phyloP scores from a whole-genome alignment of 37 sponge, comb jelly and placozoan species.

The Crambe crambe region DNA sequence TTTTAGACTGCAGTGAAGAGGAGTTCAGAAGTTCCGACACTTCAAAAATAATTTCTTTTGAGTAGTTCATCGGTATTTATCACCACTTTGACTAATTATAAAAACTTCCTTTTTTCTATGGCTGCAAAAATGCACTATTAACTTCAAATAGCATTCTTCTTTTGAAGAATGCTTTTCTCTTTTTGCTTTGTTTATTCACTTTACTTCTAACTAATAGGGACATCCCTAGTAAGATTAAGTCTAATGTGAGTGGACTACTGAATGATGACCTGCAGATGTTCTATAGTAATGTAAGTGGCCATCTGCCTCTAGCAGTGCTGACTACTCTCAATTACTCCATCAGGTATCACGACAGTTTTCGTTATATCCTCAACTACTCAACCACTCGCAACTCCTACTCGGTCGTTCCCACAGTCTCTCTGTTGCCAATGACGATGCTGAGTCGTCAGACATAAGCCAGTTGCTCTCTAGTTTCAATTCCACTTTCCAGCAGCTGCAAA shows the following conservation, averaged over 20 bases:
- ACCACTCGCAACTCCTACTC: not conserved
- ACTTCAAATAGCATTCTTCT: too few relatives aligned
- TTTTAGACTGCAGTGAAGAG: too few relatives aligned
- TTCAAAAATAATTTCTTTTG: too few relatives aligned
- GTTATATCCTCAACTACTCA: not conserved
- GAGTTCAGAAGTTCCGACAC: too few relatives aligned
- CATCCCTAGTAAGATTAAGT: not conserved
- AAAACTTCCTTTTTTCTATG: too few relatives aligned
- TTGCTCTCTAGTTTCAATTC: not conserved
- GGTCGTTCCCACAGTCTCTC: not conserved
- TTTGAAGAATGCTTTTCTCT: too few relatives aligned
- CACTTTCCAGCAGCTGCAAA: not conserved
- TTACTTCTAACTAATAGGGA: not conserved
- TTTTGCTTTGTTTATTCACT: too few relatives aligned
- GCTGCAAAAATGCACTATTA: too few relatives aligned
- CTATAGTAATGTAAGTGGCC: slow-evolving; percentile 2
- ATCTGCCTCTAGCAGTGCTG: too few relatives aligned
- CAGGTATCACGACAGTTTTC: not conserved
- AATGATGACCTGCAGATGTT: not conserved
- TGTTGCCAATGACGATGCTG: not conserved
- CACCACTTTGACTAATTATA: too few relatives aligned
- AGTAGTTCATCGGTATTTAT: too few relatives aligned
- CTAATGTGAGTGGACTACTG: not conserved
- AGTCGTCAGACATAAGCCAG: not conserved
- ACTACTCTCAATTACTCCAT: too few relatives aligned